Conservation (phyloP, 2,113 vertebrate species). For the Mastomys coucha region DNA sequence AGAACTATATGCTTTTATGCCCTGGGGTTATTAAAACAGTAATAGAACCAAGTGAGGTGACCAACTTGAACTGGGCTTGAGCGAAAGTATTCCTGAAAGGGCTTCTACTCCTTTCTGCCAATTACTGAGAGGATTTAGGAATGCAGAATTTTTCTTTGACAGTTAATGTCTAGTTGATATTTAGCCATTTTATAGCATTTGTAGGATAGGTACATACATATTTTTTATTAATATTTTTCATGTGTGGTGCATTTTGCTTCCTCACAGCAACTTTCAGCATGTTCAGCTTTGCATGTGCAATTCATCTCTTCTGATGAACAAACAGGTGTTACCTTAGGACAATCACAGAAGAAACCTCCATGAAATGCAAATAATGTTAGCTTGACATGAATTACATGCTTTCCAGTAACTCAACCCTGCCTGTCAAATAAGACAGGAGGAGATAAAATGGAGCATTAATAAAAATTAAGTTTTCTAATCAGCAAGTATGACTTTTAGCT, state of each 20-base stretch:
- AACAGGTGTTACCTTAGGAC: constrained; percentile 51
- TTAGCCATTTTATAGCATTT: constrained; percentile 46
- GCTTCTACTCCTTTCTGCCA: neutral
- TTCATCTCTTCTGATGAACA: constrained; percentile 2
- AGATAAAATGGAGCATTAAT: constrained; percentile 67
- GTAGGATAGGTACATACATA: neutral
- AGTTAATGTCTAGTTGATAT: constrained; percentile 13
- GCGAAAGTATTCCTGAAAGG: constrained; percentile 35
- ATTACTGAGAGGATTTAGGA: constrained; percentile 24
- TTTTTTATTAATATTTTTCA: constrained; percentile 37
- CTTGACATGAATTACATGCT: constrained; percentile 71
- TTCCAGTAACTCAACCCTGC: constrained; percentile 54
- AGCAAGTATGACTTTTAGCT: constrained; percentile 50
- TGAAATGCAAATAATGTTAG: constrained; percentile 66
- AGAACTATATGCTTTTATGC: neutral
- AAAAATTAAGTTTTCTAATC: constrained; percentile 57
- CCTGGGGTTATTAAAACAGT: constrained; percentile 51
- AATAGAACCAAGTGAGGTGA: constrained; percentile 58
- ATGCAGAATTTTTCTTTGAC: constrained; percentile 54
- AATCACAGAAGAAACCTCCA: constrained; percentile 48
- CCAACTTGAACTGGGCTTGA: constrained; percentile 6
- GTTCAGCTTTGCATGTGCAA: constrained; percentile 60
- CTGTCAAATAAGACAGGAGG: constrained; percentile 75
- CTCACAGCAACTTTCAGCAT: constrained; percentile 59
- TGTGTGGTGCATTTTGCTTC: constrained; percentile 45